phyloP scores from a whole-genome alignment of 2,888 invertebrate genomes.

The Acleris sparsana region DNA sequence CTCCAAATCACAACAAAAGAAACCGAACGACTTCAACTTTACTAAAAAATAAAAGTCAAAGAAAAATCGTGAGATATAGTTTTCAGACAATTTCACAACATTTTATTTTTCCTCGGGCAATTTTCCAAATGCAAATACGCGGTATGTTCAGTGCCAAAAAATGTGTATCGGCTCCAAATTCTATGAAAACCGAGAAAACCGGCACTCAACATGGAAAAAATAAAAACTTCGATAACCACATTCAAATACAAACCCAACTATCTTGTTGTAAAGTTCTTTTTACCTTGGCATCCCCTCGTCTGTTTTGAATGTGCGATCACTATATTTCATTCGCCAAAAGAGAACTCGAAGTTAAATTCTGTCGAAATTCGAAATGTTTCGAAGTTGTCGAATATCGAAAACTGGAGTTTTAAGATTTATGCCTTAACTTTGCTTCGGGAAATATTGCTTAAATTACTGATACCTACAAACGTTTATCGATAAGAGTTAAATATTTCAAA shows the following conservation, averaged over 20 bases:
- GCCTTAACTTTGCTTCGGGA: constrained; percentile 19
- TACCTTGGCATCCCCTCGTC: neutral
- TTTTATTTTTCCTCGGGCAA: constrained; percentile 34
- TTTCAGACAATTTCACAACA: constrained; percentile 35
- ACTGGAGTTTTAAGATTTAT: constrained; percentile 36
- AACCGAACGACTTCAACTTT: constrained; percentile 8
- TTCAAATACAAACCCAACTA: neutral
- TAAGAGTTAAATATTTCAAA: neutral
- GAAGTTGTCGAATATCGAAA: constrained; percentile 38
- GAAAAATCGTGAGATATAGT: constrained; percentile 33
- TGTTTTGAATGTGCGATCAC: constrained; percentile 25
- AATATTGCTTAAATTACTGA: constrained; percentile 32
- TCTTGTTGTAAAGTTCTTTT: neutral
- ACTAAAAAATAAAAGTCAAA: constrained; percentile 20
- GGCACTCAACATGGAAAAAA: constrained; percentile 9
- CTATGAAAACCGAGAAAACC: no score
- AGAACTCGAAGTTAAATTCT: constrained; percentile 36
- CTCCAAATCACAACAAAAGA: constrained; percentile 10
- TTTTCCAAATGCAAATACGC: constrained; percentile 36
- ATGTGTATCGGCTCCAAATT: neutral
- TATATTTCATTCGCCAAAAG: constrained; percentile 34
- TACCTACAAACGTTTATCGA: constrained; percentile 19
- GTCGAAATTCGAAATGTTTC: constrained; percentile 35
- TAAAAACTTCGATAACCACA: constrained; percentile 3
- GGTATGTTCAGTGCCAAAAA: neutral